phyloP scores from a whole-genome alignment of 2,797 vertebrate species.

The Periparus ater region DNA sequence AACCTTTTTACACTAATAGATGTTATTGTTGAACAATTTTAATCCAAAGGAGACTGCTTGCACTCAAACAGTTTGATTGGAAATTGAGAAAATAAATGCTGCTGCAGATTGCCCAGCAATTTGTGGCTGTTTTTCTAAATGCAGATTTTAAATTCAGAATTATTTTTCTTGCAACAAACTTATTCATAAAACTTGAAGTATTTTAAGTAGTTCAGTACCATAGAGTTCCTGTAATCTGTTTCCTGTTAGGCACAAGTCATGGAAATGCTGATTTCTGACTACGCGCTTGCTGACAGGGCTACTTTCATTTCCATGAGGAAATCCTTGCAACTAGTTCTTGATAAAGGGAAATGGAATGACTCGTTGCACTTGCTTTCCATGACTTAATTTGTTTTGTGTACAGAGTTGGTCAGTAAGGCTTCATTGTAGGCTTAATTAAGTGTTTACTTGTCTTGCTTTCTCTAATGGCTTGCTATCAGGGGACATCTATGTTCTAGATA shows the following conservation, averaged over 20 bases:
- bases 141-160: background rate
- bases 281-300: slow-evolving; percentile 54
- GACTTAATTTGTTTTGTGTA: background rate
- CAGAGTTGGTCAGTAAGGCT: background rate
- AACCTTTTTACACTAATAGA: background rate
- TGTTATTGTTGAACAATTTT: background rate
- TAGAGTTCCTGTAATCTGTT: slow-evolving; percentile 68
- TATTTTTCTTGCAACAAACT: background rate
- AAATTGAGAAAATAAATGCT: background rate
- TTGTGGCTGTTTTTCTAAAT: background rate
- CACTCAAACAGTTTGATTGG: background rate
- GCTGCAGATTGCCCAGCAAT: background rate
- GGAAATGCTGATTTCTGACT: slow-evolving; percentile 56
- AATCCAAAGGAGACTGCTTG: background rate
- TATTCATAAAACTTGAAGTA: background rate
- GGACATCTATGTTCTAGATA: background rate
- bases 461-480: background rate
- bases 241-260: slow-evolving; percentile 69
- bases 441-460: background rate
- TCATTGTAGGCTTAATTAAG: background rate
- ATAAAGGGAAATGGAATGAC: background rate
- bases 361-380: background rate
- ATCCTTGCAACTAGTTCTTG: background rate
- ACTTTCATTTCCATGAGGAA: slow-evolving; percentile 64
- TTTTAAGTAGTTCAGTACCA: slow-evolving; percentile 27